These are phyloP conservation scores for Miichthys miiuy DNA, from an alignment of 2,797 vertebrate species.

Conservation along the genomic window DNA sequence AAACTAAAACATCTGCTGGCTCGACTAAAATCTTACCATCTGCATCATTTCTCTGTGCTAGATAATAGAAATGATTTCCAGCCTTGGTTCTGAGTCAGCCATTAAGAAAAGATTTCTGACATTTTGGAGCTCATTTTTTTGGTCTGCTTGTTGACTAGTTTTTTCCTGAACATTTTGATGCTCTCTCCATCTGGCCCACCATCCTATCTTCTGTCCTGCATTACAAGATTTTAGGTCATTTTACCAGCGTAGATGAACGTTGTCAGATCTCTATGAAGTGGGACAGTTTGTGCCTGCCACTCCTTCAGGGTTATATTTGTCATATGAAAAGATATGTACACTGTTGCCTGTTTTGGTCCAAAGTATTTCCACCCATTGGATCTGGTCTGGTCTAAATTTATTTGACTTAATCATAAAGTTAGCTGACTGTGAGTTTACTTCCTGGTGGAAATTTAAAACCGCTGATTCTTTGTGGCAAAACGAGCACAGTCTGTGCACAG, in stretches of 20 bases:
- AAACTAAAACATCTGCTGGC: neutral
- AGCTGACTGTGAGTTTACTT: neutral
- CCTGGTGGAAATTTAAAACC: conserved; percentile 11
- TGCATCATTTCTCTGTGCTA: neutral
- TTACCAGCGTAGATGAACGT: neutral
- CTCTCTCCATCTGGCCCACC: conserved; percentile 11
- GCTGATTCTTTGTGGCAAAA: neutral
- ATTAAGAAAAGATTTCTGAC: neutral
- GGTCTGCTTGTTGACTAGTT: neutral
- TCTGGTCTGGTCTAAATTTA: neutral
- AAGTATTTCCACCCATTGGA: neutral
- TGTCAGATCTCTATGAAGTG: neutral
- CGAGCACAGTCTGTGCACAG: neutral
- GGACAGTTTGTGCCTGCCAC: too few relatives aligned
- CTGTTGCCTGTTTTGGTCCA: neutral
- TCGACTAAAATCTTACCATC: neutral
- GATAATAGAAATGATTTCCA: neutral
- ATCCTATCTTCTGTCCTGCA: fast-evolving
- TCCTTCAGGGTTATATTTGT: neutral
- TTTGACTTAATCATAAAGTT: neutral
- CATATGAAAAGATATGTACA: neutral
- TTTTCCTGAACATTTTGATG: conserved; percentile 1
- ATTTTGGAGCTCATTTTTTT: too few relatives aligned
- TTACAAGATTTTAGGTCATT: neutral
- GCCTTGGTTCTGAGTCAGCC: neutral